A percentile compares a stretch with the other conserved stretches of the same genome.
These are phyloP conservation scores for Anhinga rufa DNA, from an alignment of 2,113 vertebrate genomes.

Conservation along the genomic window DNA sequence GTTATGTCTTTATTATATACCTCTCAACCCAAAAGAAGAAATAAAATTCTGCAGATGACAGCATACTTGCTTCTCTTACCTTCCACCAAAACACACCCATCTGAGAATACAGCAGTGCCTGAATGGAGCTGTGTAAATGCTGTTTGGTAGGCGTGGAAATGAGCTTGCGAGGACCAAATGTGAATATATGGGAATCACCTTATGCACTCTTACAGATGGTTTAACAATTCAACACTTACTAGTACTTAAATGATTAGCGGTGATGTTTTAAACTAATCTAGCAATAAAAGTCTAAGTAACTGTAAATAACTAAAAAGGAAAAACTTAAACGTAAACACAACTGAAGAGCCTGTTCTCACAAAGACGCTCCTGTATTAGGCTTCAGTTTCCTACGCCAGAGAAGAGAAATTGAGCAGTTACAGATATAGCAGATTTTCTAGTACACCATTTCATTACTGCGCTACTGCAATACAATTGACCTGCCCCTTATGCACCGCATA, in stretches of 20 bases:
- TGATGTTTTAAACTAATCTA: background rate
- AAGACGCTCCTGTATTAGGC: background rate
- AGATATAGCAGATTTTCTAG: background rate
- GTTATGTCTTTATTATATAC: background rate
- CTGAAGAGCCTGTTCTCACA: background rate
- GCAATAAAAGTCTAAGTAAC: background rate
- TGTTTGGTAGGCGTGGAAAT: background rate
- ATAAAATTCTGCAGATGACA: too few species aligned
- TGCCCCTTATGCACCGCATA: background rate
- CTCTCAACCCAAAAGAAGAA: background rate
- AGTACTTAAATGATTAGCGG: background rate
- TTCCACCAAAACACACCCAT: background rate
- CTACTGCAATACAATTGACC: background rate
- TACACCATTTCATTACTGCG: background rate
- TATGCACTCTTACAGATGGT: rapidly evolving
- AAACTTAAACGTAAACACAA: background rate
- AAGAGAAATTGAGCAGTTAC: background rate
- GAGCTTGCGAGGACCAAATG: background rate
- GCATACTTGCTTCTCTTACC: background rate
- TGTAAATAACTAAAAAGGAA: background rate
- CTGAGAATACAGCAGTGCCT: background rate
- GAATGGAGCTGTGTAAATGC: background rate
- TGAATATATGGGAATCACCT: background rate
- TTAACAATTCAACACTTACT: background rate
- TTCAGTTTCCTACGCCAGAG: background rate